A percentile compares a stretch with the other conserved stretches of the same genome.
phyloP scores from a whole-genome alignment of 2,888 invertebrate genomes.

The Drosophila peninsularis region DNA sequence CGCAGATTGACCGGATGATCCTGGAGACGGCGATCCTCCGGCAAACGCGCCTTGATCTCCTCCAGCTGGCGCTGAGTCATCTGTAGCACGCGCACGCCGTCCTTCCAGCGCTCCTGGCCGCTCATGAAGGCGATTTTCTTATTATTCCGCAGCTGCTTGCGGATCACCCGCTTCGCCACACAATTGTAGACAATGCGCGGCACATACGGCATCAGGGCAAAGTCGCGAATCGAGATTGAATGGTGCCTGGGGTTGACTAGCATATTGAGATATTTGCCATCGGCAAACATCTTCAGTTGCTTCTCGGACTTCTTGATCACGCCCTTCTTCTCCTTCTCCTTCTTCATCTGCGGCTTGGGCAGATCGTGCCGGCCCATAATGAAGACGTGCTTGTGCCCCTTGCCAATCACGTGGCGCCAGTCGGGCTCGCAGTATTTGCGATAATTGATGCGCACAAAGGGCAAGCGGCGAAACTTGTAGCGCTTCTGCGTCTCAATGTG shows the following conservation, averaged over 20 bases:
- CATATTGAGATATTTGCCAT: conserved; percentile 78
- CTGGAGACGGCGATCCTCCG: conserved; percentile 62
- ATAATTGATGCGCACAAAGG: conserved; percentile 54
- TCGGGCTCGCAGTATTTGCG: conserved; percentile 56
- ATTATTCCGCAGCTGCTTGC: conserved; percentile 77
- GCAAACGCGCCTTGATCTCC: conserved; percentile 55
- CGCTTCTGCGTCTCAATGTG: conserved; percentile 76
- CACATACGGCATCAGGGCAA: conserved; percentile 40
- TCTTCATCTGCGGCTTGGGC: conserved; percentile 35
- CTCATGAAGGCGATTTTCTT: conserved; percentile 82
- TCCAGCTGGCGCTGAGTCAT: conserved; percentile 65
- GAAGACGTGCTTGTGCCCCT: conserved; percentile 71
- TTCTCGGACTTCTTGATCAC: conserved; percentile 59
- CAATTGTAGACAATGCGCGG: conserved; percentile 72
- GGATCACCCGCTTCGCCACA: conserved; percentile 62
- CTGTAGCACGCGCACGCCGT: conserved; percentile 50
- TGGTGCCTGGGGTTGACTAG: conserved; percentile 63
- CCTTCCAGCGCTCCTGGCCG: conserved; percentile 79
- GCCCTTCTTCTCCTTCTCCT: conserved; percentile 3
- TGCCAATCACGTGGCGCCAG: conserved; percentile 77
- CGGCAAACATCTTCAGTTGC: conserved; percentile 63
- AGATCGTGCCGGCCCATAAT: conserved; percentile 42
- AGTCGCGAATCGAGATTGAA: conserved; percentile 47
- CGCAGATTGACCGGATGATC: conserved; percentile 63
- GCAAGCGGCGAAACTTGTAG: conserved; percentile 72